Evolutionary conservation across 1,140 invertebrate species (phyloP).

Genomic region (Geopemphigus sp.): DNA sequence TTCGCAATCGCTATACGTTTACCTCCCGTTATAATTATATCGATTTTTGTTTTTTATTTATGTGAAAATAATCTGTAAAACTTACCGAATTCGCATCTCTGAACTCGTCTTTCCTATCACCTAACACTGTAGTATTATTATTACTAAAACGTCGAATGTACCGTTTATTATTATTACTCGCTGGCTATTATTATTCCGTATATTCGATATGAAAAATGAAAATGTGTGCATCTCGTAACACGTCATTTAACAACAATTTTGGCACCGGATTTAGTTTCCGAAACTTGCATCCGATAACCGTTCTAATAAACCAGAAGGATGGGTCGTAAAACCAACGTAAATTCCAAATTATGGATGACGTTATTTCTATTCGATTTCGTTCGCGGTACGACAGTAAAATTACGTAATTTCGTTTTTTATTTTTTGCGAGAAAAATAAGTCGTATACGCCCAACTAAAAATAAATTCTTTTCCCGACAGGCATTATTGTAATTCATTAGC

Average conservation of each 20-base stretch:
- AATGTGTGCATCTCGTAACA: not conserved
- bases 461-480: not conserved
- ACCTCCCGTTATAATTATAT: no score
- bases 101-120: no score
- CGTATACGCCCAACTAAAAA: no score
- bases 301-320: not conserved
- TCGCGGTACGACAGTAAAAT: not conserved
- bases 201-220: not conserved
- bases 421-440: no score
- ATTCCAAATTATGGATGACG: not conserved
- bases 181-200: not conserved
- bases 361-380: not conserved
- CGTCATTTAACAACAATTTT: conserved; percentile 1
- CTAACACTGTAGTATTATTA: no score
- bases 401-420: not conserved
- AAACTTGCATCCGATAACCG: not conserved
- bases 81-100: no score
- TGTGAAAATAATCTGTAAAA: no score
- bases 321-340: not conserved
- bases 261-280: not conserved
- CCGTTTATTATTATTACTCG: no score
- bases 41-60: no score
- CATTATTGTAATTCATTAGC: no score
- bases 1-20: no score
- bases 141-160: no score